Conservation (phyloP, 2,888 invertebrate genomes). For the Liposcelis brunnea region DNA sequence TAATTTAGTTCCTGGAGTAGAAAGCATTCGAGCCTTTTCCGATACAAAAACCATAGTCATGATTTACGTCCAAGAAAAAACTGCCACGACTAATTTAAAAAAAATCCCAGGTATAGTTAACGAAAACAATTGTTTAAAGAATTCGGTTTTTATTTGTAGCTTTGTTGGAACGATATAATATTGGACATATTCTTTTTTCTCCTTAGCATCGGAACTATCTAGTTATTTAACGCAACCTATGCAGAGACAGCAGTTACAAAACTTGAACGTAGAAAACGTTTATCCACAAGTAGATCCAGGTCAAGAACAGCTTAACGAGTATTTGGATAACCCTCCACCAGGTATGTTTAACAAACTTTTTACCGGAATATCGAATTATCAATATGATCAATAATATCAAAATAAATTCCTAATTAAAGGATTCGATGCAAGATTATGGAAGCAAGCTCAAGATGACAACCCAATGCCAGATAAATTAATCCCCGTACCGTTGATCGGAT, state of each 20-base stretch:
- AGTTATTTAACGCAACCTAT: slow-evolving; percentile 49
- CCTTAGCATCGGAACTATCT: slow-evolving; percentile 54
- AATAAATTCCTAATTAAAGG: slow-evolving; percentile 29
- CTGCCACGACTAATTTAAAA: slow-evolving; percentile 28
- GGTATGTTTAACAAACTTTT: slow-evolving; percentile 26
- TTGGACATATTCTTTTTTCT: no score
- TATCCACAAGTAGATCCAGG: slow-evolving; percentile 58
- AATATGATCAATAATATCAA: background rate
- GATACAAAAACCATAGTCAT: slow-evolving; percentile 64
- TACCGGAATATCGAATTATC: background rate
- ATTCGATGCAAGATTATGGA: slow-evolving; percentile 87
- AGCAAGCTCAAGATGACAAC: slow-evolving; percentile 89
- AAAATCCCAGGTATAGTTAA: background rate
- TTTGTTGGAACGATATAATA: no score
- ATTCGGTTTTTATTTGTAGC: no score
- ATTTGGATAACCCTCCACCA: slow-evolving; percentile 76
- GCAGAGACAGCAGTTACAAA: slow-evolving; percentile 52
- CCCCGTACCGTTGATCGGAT: slow-evolving; percentile 89
- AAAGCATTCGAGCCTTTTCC: slow-evolving; percentile 57
- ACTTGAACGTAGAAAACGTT: slow-evolving; percentile 52
- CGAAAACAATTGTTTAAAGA: no score
- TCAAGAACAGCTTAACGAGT: slow-evolving; percentile 65
- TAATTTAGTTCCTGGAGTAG: slow-evolving; percentile 59
- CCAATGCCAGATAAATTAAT: slow-evolving; percentile 80
- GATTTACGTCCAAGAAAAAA: slow-evolving; percentile 54